Conservation (phyloP, 2,888 invertebrate genomes). For the Neria commutata region DNA sequence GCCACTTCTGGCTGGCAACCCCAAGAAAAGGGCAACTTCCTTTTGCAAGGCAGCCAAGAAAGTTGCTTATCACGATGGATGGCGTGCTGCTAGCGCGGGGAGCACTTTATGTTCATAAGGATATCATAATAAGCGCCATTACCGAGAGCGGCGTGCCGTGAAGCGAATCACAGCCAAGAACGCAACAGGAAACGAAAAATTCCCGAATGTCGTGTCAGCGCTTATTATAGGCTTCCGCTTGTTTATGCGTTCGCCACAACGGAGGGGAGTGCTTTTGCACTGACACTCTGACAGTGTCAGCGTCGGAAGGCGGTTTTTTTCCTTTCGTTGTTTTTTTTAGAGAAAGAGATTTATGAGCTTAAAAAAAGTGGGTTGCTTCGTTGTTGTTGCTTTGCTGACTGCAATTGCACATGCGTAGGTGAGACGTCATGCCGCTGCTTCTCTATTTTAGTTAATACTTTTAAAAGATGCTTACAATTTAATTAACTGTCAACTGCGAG, state of each 20-base stretch:
- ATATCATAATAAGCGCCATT: conserved; percentile 19
- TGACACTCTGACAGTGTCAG: background rate
- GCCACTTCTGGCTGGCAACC: background rate
- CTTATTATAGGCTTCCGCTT: conserved; percentile 2
- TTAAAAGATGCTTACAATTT: conserved; percentile 39
- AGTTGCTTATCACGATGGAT: conserved; percentile 5
- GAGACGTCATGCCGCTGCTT: background rate
- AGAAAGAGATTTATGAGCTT: conserved; percentile 2
- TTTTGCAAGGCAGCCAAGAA: background rate
- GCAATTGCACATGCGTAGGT: background rate
- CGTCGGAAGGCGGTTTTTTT: background rate
- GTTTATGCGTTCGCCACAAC: background rate
- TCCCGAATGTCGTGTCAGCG: background rate
- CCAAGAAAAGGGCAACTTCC: background rate
- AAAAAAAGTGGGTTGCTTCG: background rate
- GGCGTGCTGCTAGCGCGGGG: background rate
- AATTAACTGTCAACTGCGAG: conserved; percentile 50
- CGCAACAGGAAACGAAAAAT: conserved; percentile 2
- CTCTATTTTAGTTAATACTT: background rate
- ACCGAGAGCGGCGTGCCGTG: background rate
- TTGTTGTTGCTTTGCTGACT: background rate
- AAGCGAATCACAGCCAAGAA: background rate
- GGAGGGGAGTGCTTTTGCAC: no score
- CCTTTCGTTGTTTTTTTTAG: background rate
- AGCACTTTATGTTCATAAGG: conserved; percentile 13